Percentiles rank a stretch among this genome's conserved stretches.
Conservation (phyloP, 2,113 vertebrate species). For the Glareola pratincola region DNA sequence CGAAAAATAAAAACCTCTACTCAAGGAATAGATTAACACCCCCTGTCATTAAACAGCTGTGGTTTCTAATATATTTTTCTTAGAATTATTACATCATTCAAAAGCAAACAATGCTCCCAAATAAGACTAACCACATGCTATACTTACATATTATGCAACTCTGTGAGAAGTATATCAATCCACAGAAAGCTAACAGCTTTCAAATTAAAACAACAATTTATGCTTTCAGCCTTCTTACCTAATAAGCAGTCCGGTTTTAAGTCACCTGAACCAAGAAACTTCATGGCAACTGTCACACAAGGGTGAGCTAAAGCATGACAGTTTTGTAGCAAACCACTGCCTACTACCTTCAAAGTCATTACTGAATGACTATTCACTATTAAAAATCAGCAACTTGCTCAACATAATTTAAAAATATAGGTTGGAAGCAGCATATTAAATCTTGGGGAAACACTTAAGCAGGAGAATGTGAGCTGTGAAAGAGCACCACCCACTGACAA, state of each 20-base stretch:
- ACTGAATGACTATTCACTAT: not conserved
- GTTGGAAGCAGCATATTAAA: not conserved
- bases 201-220: not conserved
- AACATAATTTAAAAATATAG: not conserved
- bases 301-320: not conserved
- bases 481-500: not conserved
- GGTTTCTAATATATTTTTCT: not conserved
- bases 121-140: not conserved
- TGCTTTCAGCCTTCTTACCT: not conserved
- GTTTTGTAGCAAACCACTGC: not conserved
- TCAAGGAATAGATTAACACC: not conserved
- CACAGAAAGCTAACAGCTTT: not conserved
- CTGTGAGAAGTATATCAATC: not conserved
- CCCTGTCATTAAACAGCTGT: not conserved
- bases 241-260: fast-evolving
- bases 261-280: not conserved
- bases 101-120: not conserved
- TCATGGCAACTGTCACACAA: not conserved
- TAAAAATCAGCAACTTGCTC: not conserved
- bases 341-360: not conserved
- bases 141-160: not conserved
- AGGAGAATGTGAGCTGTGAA: not conserved
- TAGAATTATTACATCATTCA: not conserved
- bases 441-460: not conserved
- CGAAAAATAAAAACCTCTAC: not conserved